Conservation (phyloP, 2,797 vertebrate genomes). For the Eulemur rubriventer region DNA sequence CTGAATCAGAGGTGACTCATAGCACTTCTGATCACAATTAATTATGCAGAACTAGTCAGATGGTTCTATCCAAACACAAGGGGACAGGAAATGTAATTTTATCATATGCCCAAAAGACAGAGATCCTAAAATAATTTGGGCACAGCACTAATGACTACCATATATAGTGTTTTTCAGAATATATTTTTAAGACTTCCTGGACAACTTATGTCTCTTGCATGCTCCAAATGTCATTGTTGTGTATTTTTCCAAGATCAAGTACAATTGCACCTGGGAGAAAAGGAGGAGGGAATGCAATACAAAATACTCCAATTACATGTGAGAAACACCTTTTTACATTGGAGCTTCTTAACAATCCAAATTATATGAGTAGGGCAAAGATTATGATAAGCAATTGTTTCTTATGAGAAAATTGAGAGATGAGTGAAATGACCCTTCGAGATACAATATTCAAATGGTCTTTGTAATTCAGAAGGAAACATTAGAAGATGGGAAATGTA, state of each 20-base stretch:
- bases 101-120: background rate
- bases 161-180: background rate
- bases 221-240: background rate
- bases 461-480: background rate
- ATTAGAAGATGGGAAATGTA: background rate
- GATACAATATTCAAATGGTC: background rate
- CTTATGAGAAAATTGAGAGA: background rate
- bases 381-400: background rate
- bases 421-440: background rate
- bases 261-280: background rate
- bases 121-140: background rate
- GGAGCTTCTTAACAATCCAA: background rate
- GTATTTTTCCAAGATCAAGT: background rate
- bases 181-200: conserved; percentile 2
- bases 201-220: background rate
- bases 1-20: background rate
- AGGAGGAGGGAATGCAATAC: background rate
- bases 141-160: background rate
- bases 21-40: background rate
- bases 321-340: background rate
- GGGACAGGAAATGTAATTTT: background rate
- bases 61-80: background rate
- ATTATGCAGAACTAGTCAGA: background rate
- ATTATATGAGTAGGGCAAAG: background rate
- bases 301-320: background rate